Evolutionary conservation across 2,797 vertebrate species (phyloP).

Genomic region (Notolepis coatsorum): DNA sequence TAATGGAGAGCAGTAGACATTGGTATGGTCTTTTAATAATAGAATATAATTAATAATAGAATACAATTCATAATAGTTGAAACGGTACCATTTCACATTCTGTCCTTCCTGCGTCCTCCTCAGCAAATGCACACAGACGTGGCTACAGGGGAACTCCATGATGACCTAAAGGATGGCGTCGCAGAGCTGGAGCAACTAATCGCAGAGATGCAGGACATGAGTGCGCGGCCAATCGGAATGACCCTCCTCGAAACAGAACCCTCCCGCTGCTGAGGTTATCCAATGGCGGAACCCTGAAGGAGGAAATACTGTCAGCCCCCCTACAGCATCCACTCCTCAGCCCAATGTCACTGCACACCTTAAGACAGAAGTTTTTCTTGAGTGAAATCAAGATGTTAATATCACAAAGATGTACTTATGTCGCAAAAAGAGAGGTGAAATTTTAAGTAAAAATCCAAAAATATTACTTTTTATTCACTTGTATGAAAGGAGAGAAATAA

Average conservation of each 20-base stretch:
- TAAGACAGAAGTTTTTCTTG: too few relatives aligned
- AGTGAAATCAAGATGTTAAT: neutral
- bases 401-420: neutral
- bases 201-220: constrained; percentile 86
- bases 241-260: neutral
- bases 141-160: constrained; percentile 80
- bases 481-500: too few relatives aligned
- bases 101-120: neutral
- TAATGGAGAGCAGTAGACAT: too few relatives aligned
- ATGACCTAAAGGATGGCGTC: constrained; percentile 81
- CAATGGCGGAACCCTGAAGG: neutral
- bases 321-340: neutral
- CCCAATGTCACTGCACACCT: neutral
- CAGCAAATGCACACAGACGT: constrained; percentile 91
- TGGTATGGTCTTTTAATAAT: too few relatives aligned
- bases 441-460: too few relatives aligned
- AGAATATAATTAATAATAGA: too few relatives aligned
- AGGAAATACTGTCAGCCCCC: neutral
- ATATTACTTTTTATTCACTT: too few relatives aligned
- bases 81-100: neutral
- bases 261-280: neutral
- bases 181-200: constrained; percentile 82
- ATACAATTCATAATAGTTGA: too few relatives aligned
- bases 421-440: too few relatives aligned
- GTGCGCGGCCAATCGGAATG: constrained; percentile 78